Base-by-base conservation (phyloP, 37 sponge, comb jelly and placozoan species). In the Cladorhizidae sp. region DNA sequence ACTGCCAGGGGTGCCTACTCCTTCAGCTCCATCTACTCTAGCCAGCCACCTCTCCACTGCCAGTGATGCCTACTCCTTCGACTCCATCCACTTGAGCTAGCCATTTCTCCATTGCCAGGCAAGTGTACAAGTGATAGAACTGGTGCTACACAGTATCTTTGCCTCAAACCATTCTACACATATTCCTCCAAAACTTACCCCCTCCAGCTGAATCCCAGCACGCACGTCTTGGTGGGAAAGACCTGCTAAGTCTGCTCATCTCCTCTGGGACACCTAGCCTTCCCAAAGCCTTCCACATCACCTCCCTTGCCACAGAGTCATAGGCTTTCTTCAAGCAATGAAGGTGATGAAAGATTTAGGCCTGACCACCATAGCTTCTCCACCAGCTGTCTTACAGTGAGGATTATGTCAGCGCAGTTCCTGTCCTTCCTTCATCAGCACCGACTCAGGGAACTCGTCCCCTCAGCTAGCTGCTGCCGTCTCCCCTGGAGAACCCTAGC, bases 401-500 rank as follows among this genome's bases (percentile, higher is more conserved):
- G n/a, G n/a, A n/a, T n/a, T n/a, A n/a, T n/a, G n/a, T n/a, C n/a
- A n/a, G 64, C 51, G 35, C 83, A 82, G 25, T 63, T 38, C 36
- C 64, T 55, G 11, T n/a, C 73, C 72, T 58, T 72, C 62, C 65
- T 43, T 12, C 73, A 82, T 26, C 29, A 73, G 22, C 71, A 70
- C 42, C 33, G 71, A 70, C 23, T 23, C 22, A 36, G 40, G 9
- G 71, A 40, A 12, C 12, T 37, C 42, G 9, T 40, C 20, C 33
- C 42, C 28, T 72, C 74, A 36, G 72, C 82, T 14, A 81, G 2
- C 49, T 32, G 3, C 56, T 79, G 80, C 64, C 57, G 26, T 57
- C 78, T 77, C 40, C 59, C 80, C 35, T 76, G 77, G 21, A 76
- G 61, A 3, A 76, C 63, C 32, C 63, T 25, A 12, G 77, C 77